A percentile compares a stretch with the other conserved stretches of the same genome.
phyloP scores from a whole-genome alignment of 2,888 invertebrate species.

The Malacosoma neustria region DNA sequence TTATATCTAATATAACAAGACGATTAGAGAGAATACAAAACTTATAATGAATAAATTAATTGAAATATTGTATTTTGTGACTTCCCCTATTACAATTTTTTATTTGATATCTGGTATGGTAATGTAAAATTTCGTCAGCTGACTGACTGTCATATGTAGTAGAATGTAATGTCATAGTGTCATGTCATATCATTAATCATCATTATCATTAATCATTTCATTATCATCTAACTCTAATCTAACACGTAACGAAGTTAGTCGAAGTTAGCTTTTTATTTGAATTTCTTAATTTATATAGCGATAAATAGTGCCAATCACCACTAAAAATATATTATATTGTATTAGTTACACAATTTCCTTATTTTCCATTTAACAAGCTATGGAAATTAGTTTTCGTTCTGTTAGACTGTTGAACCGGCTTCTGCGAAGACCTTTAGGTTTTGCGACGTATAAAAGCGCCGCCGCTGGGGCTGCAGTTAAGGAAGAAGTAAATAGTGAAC shows the following conservation, averaged over 20 bases:
- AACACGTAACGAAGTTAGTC: no score
- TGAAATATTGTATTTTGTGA: no score
- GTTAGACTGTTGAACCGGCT: conserved; percentile 47
- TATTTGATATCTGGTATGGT: neutral
- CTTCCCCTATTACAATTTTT: neutral
- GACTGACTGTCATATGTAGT: no score
- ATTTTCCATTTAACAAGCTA: conserved; percentile 14
- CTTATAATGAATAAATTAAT: no score
- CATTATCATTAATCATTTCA: no score
- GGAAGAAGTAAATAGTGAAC: conserved; percentile 42
- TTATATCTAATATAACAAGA: no score
- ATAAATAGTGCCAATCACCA: neutral
- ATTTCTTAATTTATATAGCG: neutral
- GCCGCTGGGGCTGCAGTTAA: conserved; percentile 39
- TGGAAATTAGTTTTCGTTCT: conserved; percentile 44
- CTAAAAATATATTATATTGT: neutral
- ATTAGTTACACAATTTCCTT: neutral
- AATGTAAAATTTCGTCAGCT: conserved; percentile 3
- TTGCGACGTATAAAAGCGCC: conserved; percentile 33
- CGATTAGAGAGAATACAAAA: no score
- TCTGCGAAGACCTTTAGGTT: conserved; percentile 36
- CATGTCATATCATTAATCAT: no score
- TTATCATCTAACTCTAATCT: no score
- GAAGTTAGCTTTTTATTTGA: neutral
- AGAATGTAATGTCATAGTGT: no score